Evolutionary conservation across 2,113 vertebrate genomes (phyloP).

Genomic region (Channa maculata): DNA sequence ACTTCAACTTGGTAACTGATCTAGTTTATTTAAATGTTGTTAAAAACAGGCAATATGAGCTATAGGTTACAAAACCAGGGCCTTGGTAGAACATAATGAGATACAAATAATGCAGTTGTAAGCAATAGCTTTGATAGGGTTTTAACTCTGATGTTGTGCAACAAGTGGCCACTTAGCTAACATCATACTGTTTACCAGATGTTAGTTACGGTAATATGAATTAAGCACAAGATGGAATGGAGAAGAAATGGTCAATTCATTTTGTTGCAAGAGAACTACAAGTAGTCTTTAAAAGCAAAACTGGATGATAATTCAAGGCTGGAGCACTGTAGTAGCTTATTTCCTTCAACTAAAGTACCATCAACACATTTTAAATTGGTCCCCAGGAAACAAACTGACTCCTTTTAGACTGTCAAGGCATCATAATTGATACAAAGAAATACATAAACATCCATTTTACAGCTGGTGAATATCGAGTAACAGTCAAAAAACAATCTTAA

Average conservation of each 20-base stretch:
- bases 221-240: not conserved
- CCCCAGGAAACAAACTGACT: constrained; percentile 62
- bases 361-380: constrained; percentile 39
- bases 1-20: constrained; percentile 28
- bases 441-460: constrained; percentile 46
- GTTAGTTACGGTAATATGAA: constrained; percentile 26
- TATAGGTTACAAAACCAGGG: constrained; percentile 44
- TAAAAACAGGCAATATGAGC: constrained; percentile 46
- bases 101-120: constrained; percentile 54
- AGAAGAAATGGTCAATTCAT: constrained; percentile 7
- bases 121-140: constrained; percentile 39
- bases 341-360: constrained; percentile 48
- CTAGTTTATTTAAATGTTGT: constrained; percentile 34
- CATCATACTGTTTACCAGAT: constrained; percentile 11
- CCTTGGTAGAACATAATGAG: constrained; percentile 35
- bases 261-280: constrained; percentile 24
- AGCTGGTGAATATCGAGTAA: constrained; percentile 69
- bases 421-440: constrained; percentile 42
- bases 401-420: constrained; percentile 60
- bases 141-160: constrained; percentile 35
- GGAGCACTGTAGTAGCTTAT: constrained; percentile 51
- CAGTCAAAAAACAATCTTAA: constrained; percentile 58
- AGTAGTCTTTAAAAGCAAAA: constrained; percentile 32
- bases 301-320: constrained; percentile 49
- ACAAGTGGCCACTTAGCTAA: constrained; percentile 19